phyloP scores from a whole-genome alignment of 92 coral and sea anemone genomes.

The Diadumene lineata region DNA sequence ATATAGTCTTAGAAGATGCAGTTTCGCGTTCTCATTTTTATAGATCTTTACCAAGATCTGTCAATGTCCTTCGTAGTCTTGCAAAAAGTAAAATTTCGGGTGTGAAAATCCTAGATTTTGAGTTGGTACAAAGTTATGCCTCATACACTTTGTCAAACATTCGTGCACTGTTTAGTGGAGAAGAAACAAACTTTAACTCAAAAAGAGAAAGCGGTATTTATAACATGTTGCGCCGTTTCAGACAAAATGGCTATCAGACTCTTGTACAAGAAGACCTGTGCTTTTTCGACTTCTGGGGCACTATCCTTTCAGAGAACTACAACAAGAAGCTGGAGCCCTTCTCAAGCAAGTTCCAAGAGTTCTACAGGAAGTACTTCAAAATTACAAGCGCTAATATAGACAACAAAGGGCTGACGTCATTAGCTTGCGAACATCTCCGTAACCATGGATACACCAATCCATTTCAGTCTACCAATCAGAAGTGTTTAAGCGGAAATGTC shows the following conservation, averaged over 20 bases:
- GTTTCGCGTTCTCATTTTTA: constrained; percentile 88
- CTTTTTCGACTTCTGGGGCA: constrained; percentile 85
- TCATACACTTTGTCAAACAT: constrained; percentile 69
- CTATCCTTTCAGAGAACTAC: constrained; percentile 61
- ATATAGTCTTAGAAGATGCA: constrained; percentile 85
- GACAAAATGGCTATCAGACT: constrained; percentile 68
- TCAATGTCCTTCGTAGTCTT: constrained; percentile 59
- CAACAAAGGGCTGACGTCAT: constrained; percentile 61
- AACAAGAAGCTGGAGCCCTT: constrained; percentile 52
- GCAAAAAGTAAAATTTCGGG: constrained; percentile 50
- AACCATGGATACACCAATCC: constrained; percentile 66
- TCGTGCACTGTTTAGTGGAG: constrained; percentile 71
- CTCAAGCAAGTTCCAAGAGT: constrained; percentile 47
- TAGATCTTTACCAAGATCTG: constrained; percentile 77
- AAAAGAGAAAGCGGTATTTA: constrained; percentile 52
- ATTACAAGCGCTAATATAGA: constrained; percentile 49
- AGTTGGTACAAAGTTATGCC: constrained; percentile 83
- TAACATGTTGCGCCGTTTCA: constrained; percentile 35
- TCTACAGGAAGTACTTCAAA: constrained; percentile 31
- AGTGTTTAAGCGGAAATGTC: constrained; percentile 74
- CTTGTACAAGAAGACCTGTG: constrained; percentile 88
- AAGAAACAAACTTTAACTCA: constrained; percentile 16
- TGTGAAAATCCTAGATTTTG: constrained; percentile 80
- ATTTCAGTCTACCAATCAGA: constrained; percentile 31
- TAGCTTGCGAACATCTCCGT: constrained; percentile 70